These are phyloP conservation scores for Condylura cristata DNA, from an alignment of 2,113 vertebrate species.

Conservation along the genomic window DNA sequence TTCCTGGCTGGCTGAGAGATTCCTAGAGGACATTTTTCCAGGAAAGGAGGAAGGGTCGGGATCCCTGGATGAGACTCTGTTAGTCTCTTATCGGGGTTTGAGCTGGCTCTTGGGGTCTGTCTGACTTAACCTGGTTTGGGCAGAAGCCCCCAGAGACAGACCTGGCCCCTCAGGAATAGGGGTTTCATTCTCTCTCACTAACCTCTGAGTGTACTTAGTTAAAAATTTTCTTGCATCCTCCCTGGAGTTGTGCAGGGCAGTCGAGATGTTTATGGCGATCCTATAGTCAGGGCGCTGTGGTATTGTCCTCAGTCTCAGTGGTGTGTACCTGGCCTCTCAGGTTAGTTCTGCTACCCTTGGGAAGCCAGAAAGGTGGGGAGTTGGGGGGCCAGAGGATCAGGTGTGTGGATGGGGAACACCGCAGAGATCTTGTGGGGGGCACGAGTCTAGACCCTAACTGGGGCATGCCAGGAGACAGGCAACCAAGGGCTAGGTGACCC, in stretches of 20 bases:
- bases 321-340: neutral
- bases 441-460: neutral
- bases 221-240: neutral
- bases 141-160: neutral
- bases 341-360: neutral
- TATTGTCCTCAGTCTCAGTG: neutral
- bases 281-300: neutral
- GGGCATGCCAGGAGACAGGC: neutral
- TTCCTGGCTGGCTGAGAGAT: neutral
- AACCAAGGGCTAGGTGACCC: neutral
- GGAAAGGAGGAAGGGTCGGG: constrained; percentile 17
- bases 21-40: constrained; percentile 49
- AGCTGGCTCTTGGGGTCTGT: neutral
- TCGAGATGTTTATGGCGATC: neutral
- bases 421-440: neutral
- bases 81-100: neutral
- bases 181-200: fast-evolving
- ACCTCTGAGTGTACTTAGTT: neutral
- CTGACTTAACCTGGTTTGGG: neutral
- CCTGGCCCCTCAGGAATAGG: neutral
- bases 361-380: neutral
- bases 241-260: neutral
- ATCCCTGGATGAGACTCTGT: neutral
- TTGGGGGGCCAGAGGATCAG: neutral
- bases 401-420: neutral